Evolutionary conservation across 2,797 vertebrate genomes (phyloP), one percentile per base, ranked within the genome.

Genomic region (Sebastes wilsoni): DNA sequence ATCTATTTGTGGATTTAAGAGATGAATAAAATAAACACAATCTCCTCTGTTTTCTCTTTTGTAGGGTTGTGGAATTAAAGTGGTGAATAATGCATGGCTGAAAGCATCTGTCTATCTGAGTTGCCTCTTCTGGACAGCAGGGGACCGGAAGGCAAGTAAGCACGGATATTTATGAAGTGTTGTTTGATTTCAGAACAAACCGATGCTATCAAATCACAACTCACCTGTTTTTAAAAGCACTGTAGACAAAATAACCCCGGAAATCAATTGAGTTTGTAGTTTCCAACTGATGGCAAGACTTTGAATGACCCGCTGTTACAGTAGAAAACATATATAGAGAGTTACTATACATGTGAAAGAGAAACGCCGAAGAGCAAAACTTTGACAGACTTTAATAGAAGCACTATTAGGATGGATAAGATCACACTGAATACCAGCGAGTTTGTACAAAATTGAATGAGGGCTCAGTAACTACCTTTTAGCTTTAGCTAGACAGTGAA

Each of bases 41-140:
- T 89, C 77, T 77, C 70, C 68, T 79, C 36, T 81, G 67, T 84
- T 88, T 87, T 87, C 74, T 80, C 72, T 83, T 84, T 90, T 87
- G 79, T 89, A 85, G 80, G 84, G 77, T 82, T 81, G 87, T 81
- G 77, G 84, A 92, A 92, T 92, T 88, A 83, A 76, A 70, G 78
- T 34, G 59, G 25, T 94, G 76, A 94, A 94, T 94, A 93, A 94
- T 92, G 18, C 72, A 94, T 92, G 86, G 67, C 84, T 87, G 83
- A 93, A 87, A 92, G 92, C 92, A 83, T 91, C 84, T 38, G 42
- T 69, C 77, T 76, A 42, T 79, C 74, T 16, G 69, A 84, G 67
- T 52, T 72, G 83, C 83, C 72, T 87, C 81, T 72, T 79, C 28
- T 52, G 60, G 75, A 90, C 87, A 75, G 60, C 46, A 20, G 58